A percentile compares a stretch with the other conserved stretches of the same genome.
These are phyloP conservation scores for Ailuropoda melanoleuca DNA, from an alignment of 2,113 vertebrate species.

Conservation along the genomic window DNA sequence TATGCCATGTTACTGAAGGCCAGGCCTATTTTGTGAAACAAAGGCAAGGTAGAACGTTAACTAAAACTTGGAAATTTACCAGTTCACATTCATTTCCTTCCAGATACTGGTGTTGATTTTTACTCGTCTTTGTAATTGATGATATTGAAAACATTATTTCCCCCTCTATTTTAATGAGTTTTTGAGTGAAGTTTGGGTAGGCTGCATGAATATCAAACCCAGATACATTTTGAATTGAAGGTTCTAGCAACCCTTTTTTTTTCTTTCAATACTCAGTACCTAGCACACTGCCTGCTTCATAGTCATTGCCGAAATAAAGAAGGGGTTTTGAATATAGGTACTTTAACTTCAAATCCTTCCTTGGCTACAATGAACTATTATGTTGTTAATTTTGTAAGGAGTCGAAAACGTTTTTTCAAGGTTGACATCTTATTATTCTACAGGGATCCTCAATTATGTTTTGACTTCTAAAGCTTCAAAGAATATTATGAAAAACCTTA, in stretches of 20 bases:
- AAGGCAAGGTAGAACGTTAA: not conserved
- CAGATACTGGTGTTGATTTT: not conserved
- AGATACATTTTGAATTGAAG: not conserved
- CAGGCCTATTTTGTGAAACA: not conserved
- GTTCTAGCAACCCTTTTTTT: not conserved
- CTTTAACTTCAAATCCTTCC: not conserved
- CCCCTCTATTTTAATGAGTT: not conserved
- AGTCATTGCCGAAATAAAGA: not conserved
- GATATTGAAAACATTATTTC: not conserved
- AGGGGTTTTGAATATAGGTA: not conserved
- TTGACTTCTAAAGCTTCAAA: not conserved
- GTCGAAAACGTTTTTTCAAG: not conserved
- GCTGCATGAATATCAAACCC: not conserved
- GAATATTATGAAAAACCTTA: not conserved
- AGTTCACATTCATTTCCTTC: slow-evolving; percentile 9
- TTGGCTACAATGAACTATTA: not conserved
- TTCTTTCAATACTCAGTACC: not conserved
- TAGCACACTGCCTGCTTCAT: not conserved
- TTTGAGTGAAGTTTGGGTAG: not conserved
- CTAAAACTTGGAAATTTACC: not conserved
- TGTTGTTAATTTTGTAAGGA: not conserved
- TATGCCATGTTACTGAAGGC: not conserved
- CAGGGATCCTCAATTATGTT: not conserved
- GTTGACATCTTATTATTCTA: not conserved
- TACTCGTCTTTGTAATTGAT: not conserved